Evolutionary conservation across 2,113 vertebrate species (phyloP), one percentile per base, ranked within the genome.

Genomic region (Ovis canadensis): DNA sequence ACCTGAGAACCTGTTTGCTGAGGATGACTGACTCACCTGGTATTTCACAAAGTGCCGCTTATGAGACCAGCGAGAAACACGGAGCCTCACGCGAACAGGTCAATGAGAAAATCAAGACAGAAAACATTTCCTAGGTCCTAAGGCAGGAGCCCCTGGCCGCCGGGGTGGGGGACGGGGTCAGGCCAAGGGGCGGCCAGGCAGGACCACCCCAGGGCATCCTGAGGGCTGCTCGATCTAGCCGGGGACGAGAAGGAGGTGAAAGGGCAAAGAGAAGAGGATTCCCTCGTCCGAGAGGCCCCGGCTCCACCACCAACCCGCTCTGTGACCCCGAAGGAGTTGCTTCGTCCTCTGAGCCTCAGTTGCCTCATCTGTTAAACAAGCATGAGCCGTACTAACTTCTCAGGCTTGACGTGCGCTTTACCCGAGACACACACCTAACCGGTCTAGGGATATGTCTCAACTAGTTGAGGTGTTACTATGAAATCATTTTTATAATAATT

Each of bases 401-500:
- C 40, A 7, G 64, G 71, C 15, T 9, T 31, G 82, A 23, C 1
- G 7, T 45, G n/a, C 71, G 21, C 27, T 43, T 33, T 29, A 54
- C 36, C 82, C 5, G 57, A 7, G 33, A 91, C 92, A 45, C 88
- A 43, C 0, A 13, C 90, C 93, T 15, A 82, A 90, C 90, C 1
- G 1, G 95, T 85, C 94, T 43, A 7, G 55, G 13, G 67, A 85
- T 55, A 11, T 0, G 87, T 83, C 91, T 74, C 84, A 80, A 88
- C 90, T 60, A 0, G 29, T 29, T 25, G 31, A 96, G 81, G 77
- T 50, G 23, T 40, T 55, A 84, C 80, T 57, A 12, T 55, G 96
- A 60, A 74, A 83, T 93, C 17, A 43, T 88, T 87, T 97, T 85
- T 86, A 60, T 88, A 21, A 33, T 88, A 88, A 62, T 50, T 83